Evolutionary conservation across 2,113 vertebrate genomes (phyloP), one percentile per base, ranked within the genome.

Genomic region (Hiodon tergisus): DNA sequence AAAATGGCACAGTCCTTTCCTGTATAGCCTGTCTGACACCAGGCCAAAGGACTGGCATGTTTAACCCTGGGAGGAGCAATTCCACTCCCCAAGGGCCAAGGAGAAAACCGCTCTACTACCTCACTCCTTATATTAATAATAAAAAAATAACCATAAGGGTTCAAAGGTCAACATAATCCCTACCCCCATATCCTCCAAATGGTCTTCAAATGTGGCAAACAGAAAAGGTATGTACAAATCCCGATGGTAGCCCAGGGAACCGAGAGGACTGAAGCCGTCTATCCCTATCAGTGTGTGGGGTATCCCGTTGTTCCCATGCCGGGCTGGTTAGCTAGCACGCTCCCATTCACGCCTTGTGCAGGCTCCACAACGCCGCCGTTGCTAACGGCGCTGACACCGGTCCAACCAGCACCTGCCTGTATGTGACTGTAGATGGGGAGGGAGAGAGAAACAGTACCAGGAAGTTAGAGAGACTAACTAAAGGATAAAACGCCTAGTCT

Each of bases 231-330:
- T 89, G 85, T 75, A 89, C 87, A 88, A 82, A 83, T 85, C 88
- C 80, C 77, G 78, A 69, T 62, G 69, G 82, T 86, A 87, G 84
- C 80, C 86, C 81, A 77, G 69, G 78, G 80, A 86, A 89, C 90
- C 86, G 78, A 83, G 85, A 81, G 85, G 83, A 87, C 88, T 83
- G 81, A 78, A 81, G 79, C 82, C 83, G 81, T 84, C 83, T 88
- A 86, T 81, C 79, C 67, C 76, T 78, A 89, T 95, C 91, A 97
- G 79, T 95, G 95, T 66, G 94, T 93, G 85, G 95, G 95, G 85
- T 95, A 96, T 86, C 94, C 94, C 67, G 94, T 83, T 83, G 95
- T 91, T 72, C 94, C 93, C 88, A 95, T 95, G 66, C 94, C 93
- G 3, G 94, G 90, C 84, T 95, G 94, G 88, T 86, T 93, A 70